Conservation (phyloP, 1,140 invertebrate species). For the Maconellicoccus hirsutus region DNA sequence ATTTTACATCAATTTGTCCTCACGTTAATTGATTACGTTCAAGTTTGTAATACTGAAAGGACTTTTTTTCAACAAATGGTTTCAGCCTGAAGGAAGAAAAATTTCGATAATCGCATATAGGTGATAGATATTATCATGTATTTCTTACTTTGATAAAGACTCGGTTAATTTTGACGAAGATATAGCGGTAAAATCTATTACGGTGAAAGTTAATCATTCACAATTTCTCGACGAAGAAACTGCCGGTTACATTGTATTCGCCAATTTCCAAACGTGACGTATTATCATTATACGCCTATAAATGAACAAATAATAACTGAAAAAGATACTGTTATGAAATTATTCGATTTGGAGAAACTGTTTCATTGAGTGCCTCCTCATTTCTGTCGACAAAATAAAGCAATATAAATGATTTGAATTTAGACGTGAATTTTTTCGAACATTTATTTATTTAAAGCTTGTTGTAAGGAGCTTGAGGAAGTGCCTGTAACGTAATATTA, state of each 20-base stretch:
- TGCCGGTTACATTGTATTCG: slow-evolving; percentile 1
- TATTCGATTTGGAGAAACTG: background rate
- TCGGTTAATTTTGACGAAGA: background rate
- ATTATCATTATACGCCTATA: background rate
- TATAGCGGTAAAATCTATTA: slow-evolving; percentile 1
- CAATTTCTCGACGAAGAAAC: background rate
- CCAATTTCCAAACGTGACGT: background rate
- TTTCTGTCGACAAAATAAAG: too few relatives aligned
- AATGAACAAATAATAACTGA: background rate
- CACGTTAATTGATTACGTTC: too few relatives aligned
- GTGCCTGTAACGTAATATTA: too few relatives aligned
- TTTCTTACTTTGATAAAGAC: background rate
- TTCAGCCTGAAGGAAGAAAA: too few relatives aligned
- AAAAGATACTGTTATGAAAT: background rate
- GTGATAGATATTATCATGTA: background rate
- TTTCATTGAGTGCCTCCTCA: background rate
- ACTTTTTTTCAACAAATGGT: too few relatives aligned
- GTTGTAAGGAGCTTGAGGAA: too few relatives aligned
- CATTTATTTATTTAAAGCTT: too few relatives aligned
- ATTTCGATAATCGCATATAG: too few relatives aligned
- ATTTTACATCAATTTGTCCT: too few relatives aligned
- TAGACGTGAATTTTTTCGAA: too few relatives aligned
- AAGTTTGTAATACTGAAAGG: too few relatives aligned
- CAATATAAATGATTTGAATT: too few relatives aligned
- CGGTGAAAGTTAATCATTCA: slow-evolving; percentile 3